Evolutionary conservation across 2,888 invertebrate genomes (phyloP).

Genomic region (Seira sanloemensis): DNA sequence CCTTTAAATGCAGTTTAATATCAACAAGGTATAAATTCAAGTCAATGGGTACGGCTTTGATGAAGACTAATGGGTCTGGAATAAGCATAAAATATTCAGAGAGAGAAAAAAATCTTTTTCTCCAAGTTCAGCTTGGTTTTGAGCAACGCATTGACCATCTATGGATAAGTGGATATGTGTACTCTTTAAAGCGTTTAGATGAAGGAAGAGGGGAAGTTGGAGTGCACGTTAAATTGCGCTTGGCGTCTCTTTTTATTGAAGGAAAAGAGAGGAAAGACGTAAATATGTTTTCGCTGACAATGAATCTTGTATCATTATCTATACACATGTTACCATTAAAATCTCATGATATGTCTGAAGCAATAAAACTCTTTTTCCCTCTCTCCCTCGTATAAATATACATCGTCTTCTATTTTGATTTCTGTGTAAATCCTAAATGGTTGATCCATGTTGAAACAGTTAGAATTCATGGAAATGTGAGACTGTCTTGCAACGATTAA

Average conservation of each 20-base stretch:
- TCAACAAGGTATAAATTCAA: constrained; percentile 11
- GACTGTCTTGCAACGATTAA: too few relatives aligned
- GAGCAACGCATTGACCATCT: not conserved
- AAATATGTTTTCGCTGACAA: constrained; percentile 33
- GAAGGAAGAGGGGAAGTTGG: not conserved
- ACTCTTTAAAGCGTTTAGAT: not conserved
- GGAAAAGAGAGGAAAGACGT: constrained; percentile 9
- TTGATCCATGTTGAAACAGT: too few relatives aligned
- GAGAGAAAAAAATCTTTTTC: not conserved
- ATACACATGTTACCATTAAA: constrained; percentile 60
- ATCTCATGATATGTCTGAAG: constrained; percentile 46
- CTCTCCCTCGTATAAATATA: not conserved
- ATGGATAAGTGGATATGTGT: not conserved
- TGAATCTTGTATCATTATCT: constrained; percentile 59
- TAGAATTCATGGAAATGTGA: not conserved
- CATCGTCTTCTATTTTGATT: not conserved
- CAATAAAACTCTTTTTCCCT: constrained; percentile 37
- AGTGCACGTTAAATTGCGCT: constrained; percentile 5
- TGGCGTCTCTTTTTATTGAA: constrained; percentile 59
- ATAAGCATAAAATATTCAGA: constrained; percentile 42
- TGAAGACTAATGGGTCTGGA: constrained; percentile 44
- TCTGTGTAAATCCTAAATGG: not conserved
- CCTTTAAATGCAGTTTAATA: not conserved
- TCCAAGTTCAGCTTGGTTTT: not conserved
- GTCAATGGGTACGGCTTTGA: constrained; percentile 27